Evolutionary conservation across 2,888 invertebrate genomes (phyloP).

Genomic region (Nymphalis urticae): DNA sequence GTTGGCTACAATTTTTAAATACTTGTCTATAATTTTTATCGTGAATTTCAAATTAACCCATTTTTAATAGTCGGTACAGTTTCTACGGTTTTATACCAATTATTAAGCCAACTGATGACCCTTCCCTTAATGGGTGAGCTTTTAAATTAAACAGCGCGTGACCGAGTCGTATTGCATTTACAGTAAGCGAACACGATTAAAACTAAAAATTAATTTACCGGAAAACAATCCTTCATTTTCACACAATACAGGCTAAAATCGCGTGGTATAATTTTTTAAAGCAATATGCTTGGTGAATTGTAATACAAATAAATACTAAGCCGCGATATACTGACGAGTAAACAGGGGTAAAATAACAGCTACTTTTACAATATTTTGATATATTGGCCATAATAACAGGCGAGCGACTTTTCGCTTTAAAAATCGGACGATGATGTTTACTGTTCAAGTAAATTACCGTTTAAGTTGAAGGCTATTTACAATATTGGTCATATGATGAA

Average conservation of each 20-base stretch:
- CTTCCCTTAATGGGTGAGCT: slow-evolving; percentile 38
- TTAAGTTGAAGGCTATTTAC: slow-evolving; percentile 47
- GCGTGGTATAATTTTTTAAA: background rate
- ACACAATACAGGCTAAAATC: background rate
- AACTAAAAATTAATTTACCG: slow-evolving; percentile 1
- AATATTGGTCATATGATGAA: slow-evolving; percentile 36
- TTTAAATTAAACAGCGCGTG: slow-evolving; percentile 41
- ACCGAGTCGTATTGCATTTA: slow-evolving; percentile 31
- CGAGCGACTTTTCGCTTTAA: slow-evolving; percentile 61
- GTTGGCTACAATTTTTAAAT: too few species aligned
- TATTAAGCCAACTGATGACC: slow-evolving; percentile 32
- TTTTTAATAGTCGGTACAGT: background rate
- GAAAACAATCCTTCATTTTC: background rate
- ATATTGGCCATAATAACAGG: slow-evolving; percentile 76
- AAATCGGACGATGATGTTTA: slow-evolving; percentile 71
- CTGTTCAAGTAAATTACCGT: slow-evolving; percentile 58
- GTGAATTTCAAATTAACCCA: background rate
- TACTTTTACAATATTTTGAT: slow-evolving; percentile 75
- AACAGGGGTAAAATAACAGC: slow-evolving; percentile 70
- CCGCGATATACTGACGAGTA: slow-evolving; percentile 46
- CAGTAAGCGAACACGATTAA: background rate
- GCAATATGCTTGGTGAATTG: slow-evolving; percentile 20
- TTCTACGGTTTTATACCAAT: slow-evolving; percentile 12
- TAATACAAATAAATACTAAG: slow-evolving; percentile 35
- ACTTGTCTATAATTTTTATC: background rate